phyloP scores from a whole-genome alignment of 1,140 invertebrate species.

The Mercenaria mercenaria region DNA sequence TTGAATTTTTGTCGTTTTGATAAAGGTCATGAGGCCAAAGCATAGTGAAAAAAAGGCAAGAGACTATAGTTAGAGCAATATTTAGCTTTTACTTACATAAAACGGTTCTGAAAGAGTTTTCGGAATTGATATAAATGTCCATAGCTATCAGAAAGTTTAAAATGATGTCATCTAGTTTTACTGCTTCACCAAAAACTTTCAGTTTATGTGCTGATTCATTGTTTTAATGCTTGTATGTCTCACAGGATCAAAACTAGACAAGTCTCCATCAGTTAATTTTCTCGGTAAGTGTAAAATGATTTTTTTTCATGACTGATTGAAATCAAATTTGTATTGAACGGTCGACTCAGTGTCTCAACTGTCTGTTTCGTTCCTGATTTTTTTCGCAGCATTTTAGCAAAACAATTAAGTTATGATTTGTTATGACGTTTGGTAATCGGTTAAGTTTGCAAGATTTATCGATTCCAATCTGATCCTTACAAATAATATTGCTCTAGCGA shows the following conservation, averaged over 20 bases:
- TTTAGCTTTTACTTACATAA: too few species aligned
- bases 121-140: too few species aligned
- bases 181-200: too few species aligned
- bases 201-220: too few species aligned
- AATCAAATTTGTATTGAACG: not conserved
- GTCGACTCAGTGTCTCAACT: not conserved
- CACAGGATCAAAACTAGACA: not conserved
- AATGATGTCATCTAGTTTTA: too few species aligned
- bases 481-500: not conserved
- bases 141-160: too few species aligned
- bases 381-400: not conserved
- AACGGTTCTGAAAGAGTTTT: too few species aligned
- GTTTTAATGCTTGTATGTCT: too few species aligned
- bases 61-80: too few species aligned
- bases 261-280: not conserved
- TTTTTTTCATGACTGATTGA: not conserved
- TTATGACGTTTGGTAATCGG: not conserved
- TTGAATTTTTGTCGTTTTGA: too few species aligned
- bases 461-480: not conserved
- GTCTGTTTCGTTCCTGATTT: not conserved
- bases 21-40: too few species aligned
- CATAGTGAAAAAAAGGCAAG: too few species aligned
- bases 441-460: not conserved
- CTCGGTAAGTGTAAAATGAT: not conserved
- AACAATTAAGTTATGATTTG: not conserved